Evolutionary conservation across 1,140 invertebrate genomes (phyloP).

Genomic region (Platorchestia sp.): DNA sequence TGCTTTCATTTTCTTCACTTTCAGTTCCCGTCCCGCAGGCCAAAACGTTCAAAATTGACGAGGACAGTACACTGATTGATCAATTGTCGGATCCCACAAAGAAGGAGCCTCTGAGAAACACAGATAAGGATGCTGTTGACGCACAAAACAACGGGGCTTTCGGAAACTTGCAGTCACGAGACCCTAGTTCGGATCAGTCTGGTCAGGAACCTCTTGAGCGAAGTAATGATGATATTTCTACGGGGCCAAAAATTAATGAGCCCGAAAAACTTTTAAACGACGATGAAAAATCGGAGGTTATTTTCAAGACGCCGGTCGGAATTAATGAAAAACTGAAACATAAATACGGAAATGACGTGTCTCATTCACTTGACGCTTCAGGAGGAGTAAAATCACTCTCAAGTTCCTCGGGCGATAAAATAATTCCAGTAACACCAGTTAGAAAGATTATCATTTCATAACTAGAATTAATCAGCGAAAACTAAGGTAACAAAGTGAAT

Average conservation of each 20-base stretch:
- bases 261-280: neutral
- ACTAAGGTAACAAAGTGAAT: too few species aligned
- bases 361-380: neutral
- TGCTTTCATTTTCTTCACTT: neutral
- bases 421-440: neutral
- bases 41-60: slow-evolving; percentile 11
- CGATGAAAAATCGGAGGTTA: neutral
- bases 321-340: neutral
- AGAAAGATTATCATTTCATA: neutral
- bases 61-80: neutral
- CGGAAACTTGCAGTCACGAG: neutral
- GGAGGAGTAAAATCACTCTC: neutral
- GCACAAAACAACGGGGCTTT: neutral
- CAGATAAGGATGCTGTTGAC: neutral
- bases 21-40: neutral
- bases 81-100: neutral
- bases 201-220: neutral
- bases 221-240: neutral
- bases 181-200: neutral
- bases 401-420: neutral
- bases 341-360: neutral
- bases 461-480: neutral
- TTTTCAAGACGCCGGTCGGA: neutral
- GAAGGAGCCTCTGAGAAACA: neutral
- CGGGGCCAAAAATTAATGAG: neutral